Evolutionary conservation across 2,888 invertebrate species (phyloP).

Genomic region (Drosophila borborema): DNA sequence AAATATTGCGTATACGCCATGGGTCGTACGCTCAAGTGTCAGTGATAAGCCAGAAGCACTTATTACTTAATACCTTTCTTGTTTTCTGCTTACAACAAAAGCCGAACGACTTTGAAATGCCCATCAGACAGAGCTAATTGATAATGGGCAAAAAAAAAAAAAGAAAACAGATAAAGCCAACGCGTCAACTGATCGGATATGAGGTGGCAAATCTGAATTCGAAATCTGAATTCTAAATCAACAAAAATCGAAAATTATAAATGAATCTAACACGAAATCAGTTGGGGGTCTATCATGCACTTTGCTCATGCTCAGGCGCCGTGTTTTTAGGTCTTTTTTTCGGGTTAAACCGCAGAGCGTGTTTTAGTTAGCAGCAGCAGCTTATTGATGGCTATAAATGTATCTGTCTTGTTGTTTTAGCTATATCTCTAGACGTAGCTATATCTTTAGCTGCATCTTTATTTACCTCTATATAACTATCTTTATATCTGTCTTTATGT

Average conservation of each 20-base stretch:
- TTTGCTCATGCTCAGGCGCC: slow-evolving; percentile 11
- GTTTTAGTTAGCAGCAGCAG: slow-evolving; percentile 20
- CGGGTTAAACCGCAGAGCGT: slow-evolving; percentile 25
- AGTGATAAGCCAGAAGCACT: slow-evolving; percentile 40
- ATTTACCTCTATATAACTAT: not conserved
- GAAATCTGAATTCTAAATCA: not conserved
- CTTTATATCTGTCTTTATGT: not conserved
- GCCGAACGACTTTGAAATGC: slow-evolving; percentile 53
- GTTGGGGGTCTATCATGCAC: slow-evolving; percentile 27
- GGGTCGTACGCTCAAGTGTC: slow-evolving; percentile 32
- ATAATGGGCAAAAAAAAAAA: slow-evolving; percentile 23
- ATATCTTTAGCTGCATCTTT: not conserved
- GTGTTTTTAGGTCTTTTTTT: not conserved
- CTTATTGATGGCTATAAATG: not conserved
- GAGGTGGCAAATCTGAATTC: not conserved
- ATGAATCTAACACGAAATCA: slow-evolving; percentile 10
- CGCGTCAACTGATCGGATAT: slow-evolving; percentile 17
- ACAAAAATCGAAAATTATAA: no score
- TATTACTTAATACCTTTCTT: slow-evolving; percentile 18
- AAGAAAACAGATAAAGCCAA: slow-evolving; percentile 24
- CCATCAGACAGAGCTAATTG: slow-evolving; percentile 38
- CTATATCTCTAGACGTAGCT: not conserved
- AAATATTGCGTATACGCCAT: slow-evolving; percentile 42
- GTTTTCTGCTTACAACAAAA: slow-evolving; percentile 21
- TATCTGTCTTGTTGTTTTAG: slow-evolving; percentile 4